Evolutionary conservation across 2,797 vertebrate genomes (phyloP).

Genomic region (Philypnodon macrostomus): DNA sequence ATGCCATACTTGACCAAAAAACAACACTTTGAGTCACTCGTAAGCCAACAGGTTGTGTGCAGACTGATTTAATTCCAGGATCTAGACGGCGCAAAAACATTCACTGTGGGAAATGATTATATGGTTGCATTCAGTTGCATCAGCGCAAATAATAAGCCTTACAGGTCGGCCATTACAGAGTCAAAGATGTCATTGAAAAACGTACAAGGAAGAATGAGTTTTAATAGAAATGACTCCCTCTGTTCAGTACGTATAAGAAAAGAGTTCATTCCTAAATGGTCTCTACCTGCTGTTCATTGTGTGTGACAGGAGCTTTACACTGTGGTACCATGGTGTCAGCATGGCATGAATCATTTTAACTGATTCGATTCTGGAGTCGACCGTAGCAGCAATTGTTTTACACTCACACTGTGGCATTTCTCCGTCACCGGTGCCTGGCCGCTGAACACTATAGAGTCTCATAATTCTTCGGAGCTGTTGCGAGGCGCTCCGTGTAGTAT

Average conservation of each 20-base stretch:
- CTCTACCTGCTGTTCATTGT: conserved; percentile 23
- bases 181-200: conserved; percentile 31
- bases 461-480: conserved; percentile 40
- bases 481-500: conserved; percentile 25
- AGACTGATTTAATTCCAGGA: conserved; percentile 9
- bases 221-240: conserved; percentile 10
- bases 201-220: conserved; percentile 43
- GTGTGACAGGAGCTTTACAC: conserved; percentile 28
- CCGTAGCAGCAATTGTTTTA: conserved; percentile 26
- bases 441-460: conserved; percentile 43
- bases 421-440: conserved; percentile 38
- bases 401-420: conserved; percentile 34
- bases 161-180: conserved; percentile 39
- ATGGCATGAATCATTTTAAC: conserved; percentile 37
- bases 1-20: conserved; percentile 11
- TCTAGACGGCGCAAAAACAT: conserved; percentile 25
- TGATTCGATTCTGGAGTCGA: conserved; percentile 30
- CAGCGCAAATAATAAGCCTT: conserved; percentile 46
- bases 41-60: conserved; percentile 1
- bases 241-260: conserved; percentile 10
- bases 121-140: conserved; percentile 57
- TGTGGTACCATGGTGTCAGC: conserved; percentile 20
- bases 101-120: conserved; percentile 33
- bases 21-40: conserved; percentile 10
- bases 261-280: conserved; percentile 16